These are phyloP conservation scores for Zosterops hypoxanthus DNA, from an alignment of 2,113 vertebrate genomes.

Conservation along the genomic window DNA sequence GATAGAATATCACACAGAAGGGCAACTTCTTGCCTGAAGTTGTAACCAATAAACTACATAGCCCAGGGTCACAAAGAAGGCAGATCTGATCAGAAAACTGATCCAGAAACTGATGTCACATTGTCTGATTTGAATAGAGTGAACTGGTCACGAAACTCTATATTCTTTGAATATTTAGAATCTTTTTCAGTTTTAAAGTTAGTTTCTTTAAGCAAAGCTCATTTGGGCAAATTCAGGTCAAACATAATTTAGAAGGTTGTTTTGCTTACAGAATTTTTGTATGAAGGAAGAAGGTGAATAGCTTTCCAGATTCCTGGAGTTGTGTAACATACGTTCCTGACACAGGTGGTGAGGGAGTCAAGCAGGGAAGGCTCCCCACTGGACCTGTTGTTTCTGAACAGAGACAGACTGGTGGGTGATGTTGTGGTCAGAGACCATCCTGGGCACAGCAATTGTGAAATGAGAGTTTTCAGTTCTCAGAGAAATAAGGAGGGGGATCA, in stretches of 20 bases:
- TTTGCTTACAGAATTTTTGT: background rate
- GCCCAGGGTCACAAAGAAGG: background rate
- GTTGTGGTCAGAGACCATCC: background rate
- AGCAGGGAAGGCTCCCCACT: background rate
- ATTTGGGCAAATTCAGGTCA: background rate
- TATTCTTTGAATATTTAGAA: background rate
- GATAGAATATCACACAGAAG: background rate
- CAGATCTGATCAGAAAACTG: background rate
- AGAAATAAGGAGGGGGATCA: background rate
- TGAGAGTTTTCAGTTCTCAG: background rate
- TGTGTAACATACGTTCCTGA: background rate
- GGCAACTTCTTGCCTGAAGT: background rate
- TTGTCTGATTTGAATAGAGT: background rate
- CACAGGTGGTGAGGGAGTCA: background rate
- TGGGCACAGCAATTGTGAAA: background rate
- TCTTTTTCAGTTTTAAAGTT: background rate
- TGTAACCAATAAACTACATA: background rate
- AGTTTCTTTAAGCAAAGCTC: background rate
- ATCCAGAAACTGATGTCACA: background rate
- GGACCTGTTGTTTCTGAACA: background rate
- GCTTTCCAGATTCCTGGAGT: background rate
- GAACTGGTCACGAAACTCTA: background rate
- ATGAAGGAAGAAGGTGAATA: background rate
- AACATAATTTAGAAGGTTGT: background rate
- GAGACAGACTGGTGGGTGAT: background rate